A percentile compares a stretch with the other conserved stretches of the same genome.
These are phyloP conservation scores for Cynopterus sphinx DNA, from an alignment of 2,797 vertebrate genomes.

Conservation along the genomic window DNA sequence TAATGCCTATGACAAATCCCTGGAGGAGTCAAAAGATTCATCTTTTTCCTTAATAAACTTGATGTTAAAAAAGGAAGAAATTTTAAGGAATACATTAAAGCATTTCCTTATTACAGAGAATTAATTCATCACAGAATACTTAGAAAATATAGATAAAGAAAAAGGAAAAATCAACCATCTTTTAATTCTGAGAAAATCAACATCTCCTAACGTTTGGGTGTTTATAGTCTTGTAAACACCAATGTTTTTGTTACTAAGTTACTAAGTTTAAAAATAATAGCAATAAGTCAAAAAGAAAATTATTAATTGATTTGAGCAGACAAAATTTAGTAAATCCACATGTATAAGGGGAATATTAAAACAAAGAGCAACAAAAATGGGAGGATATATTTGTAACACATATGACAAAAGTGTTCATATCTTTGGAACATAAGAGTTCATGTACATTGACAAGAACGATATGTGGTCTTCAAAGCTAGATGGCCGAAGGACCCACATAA, in stretches of 20 bases:
- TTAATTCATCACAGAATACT: not conserved
- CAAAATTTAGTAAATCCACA: not conserved
- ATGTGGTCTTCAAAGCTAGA: not conserved
- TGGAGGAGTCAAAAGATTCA: not conserved
- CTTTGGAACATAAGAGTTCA: not conserved
- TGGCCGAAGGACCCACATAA: not conserved
- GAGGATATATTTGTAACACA: not conserved
- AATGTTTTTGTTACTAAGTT: not conserved
- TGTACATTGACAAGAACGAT: not conserved
- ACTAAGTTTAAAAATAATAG: conserved; percentile 22
- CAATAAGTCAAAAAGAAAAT: not conserved
- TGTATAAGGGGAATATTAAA: not conserved
- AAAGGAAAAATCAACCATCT: not conserved
- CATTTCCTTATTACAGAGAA: not conserved
- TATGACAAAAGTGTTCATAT: not conserved
- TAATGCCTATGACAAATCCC: not conserved
- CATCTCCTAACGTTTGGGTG: not conserved
- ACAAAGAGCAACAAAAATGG: not conserved
- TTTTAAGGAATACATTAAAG: not conserved
- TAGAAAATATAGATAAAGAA: not conserved
- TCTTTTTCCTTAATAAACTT: not conserved
- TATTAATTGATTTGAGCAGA: not conserved
- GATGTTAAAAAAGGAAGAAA: not conserved
- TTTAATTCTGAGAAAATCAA: conserved; percentile 32
- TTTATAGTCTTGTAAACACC: not conserved